phyloP scores from a whole-genome alignment of 2,113 vertebrate genomes.

The Syngnathoides biaculeatus region DNA sequence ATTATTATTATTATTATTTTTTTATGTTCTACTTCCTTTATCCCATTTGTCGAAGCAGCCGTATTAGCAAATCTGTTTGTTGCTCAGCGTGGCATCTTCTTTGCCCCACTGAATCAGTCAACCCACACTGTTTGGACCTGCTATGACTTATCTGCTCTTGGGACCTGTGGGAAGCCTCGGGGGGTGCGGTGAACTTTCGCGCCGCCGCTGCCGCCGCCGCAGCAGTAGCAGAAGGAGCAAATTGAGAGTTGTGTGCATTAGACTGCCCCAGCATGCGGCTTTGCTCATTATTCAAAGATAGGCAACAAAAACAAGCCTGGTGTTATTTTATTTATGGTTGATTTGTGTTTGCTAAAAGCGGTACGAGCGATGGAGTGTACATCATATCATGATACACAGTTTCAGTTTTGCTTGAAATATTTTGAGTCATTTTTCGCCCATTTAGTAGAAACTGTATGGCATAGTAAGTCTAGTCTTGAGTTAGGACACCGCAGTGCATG shows the following conservation, averaged over 20 bases:
- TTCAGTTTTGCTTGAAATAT: not conserved
- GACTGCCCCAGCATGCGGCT: not conserved
- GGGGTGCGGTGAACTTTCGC: constrained; percentile 3
- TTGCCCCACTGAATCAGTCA: not conserved
- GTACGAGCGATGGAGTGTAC: not conserved
- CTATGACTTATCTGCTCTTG: constrained; percentile 5
- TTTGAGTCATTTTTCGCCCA: not conserved
- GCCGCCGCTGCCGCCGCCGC: not conserved
- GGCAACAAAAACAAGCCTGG: not conserved
- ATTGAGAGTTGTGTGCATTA: not conserved
- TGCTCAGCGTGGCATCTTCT: not conserved
- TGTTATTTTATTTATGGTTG: not conserved
- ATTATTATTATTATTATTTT: not conserved
- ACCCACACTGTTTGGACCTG: not conserved
- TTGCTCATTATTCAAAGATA: not conserved
- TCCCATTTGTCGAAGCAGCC: not conserved
- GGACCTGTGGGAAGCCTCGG: not conserved
- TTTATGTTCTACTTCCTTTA: not conserved
- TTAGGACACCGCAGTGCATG: no score
- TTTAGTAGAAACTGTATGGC: no score
- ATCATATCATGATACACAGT: not conserved
- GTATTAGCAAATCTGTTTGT: not conserved
- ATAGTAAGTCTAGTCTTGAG: no score
- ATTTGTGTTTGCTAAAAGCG: not conserved
- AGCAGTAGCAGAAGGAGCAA: not conserved